Percentiles rank a stretch among this genome's conserved stretches.
Conservation (phyloP, 2,888 invertebrate genomes). For the Leptopilina syphax region DNA sequence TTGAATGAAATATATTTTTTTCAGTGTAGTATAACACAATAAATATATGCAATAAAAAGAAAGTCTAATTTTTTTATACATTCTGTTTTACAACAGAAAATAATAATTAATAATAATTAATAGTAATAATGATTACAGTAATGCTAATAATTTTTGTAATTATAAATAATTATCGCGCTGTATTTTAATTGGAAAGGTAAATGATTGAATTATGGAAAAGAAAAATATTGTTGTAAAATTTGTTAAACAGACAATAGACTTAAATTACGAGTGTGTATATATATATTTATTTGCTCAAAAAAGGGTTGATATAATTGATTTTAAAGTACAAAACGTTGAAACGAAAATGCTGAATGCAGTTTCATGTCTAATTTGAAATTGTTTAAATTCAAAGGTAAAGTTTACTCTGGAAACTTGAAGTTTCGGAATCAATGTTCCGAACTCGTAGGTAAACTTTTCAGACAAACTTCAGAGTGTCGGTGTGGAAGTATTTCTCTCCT, state of each 20-base stretch:
- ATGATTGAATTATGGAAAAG: too few species aligned
- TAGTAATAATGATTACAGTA: too few species aligned
- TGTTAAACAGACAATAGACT: neutral
- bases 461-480: slow-evolving; percentile 32
- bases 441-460: slow-evolving; percentile 34
- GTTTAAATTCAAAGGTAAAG: slow-evolving; percentile 30
- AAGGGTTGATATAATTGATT: neutral
- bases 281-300: neutral
- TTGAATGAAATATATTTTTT: too few species aligned
- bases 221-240: neutral
- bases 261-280: neutral
- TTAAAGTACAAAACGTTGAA: neutral
- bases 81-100: too few species aligned
- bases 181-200: too few species aligned
- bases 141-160: too few species aligned
- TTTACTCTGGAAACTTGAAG: slow-evolving; percentile 9
- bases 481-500: slow-evolving; percentile 40
- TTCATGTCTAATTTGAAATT: slow-evolving; percentile 22
- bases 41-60: too few species aligned
- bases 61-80: too few species aligned
- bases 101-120: too few species aligned
- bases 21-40: too few species aligned
- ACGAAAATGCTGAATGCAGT: slow-evolving; percentile 20
- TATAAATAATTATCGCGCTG: too few species aligned
- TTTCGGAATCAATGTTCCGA: slow-evolving; percentile 32